Percentiles rank a stretch among this genome's conserved stretches.
phyloP scores from a whole-genome alignment of 1,140 invertebrate genomes.

The Calephelis nemesis region DNA sequence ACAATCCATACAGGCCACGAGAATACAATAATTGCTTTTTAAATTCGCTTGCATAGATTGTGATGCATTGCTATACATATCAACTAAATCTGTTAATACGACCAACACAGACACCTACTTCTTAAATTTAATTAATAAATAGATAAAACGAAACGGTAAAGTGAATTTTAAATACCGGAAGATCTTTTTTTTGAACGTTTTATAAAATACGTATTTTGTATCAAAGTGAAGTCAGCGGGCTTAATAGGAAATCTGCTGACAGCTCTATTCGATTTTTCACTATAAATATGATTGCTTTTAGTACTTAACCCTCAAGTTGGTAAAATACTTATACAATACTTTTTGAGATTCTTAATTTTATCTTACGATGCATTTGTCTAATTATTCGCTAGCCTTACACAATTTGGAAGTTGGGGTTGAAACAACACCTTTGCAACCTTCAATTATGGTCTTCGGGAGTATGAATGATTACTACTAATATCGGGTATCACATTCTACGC shows the following conservation, averaged over 20 bases:
- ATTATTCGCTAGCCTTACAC: constrained; percentile 67
- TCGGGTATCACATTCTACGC: constrained; percentile 74
- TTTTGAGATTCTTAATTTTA: constrained; percentile 69
- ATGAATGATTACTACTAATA: constrained; percentile 61
- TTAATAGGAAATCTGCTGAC: constrained; percentile 69
- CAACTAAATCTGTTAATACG: constrained; percentile 74
- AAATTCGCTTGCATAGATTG: constrained; percentile 23
- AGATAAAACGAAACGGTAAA: constrained; percentile 71
- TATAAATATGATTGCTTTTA: constrained; percentile 78
- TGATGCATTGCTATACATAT: constrained; percentile 45
- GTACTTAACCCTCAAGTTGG: constrained; percentile 65
- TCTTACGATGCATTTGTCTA: constrained; percentile 74
- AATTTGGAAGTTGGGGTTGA: constrained; percentile 59
- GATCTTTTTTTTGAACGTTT: constrained; percentile 65
- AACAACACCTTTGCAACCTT: constrained; percentile 45
- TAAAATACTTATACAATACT: constrained; percentile 77
- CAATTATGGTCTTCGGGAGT: constrained; percentile 43
- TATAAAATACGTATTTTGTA: constrained; percentile 76
- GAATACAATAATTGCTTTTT: constrained; percentile 27
- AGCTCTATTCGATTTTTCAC: constrained; percentile 53
- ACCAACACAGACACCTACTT: constrained; percentile 73
- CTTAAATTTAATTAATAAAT: constrained; percentile 74
- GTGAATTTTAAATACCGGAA: constrained; percentile 68
- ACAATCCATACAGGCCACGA: constrained; percentile 21
- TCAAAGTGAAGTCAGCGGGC: constrained; percentile 73